A percentile compares a stretch with the other conserved stretches of the same genome.
Conservation (phyloP, 1,140 invertebrate genomes). For the Maniola jurtina region DNA sequence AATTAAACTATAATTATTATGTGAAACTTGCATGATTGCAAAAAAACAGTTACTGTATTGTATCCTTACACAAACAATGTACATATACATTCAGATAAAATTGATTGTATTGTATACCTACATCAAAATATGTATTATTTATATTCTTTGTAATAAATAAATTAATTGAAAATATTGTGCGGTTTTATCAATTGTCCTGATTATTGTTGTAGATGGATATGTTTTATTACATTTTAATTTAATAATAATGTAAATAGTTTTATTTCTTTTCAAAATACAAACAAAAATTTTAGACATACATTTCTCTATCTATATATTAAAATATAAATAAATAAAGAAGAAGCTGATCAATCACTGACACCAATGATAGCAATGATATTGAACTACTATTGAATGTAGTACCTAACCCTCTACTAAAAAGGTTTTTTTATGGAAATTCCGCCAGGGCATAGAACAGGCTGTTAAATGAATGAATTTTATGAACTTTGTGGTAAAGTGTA, state of each 20-base stretch:
- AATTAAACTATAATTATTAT: conserved; percentile 30
- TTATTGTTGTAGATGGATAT: conserved; percentile 9
- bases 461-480: no score
- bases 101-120: conserved; percentile 33
- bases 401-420: no score
- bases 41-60: conserved; percentile 25
- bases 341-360: no score
- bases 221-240: conserved; percentile 14
- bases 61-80: conserved; percentile 23
- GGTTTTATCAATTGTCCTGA: conserved; percentile 29
- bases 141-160: conserved; percentile 67
- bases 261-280: background rate
- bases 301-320: no score
- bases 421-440: no score
- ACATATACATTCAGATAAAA: conserved; percentile 31
- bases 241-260: conserved; percentile 6
- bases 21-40: conserved; percentile 25
- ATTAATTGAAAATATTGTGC: conserved; percentile 42
- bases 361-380: no score
- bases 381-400: no score
- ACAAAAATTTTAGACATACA: no score
- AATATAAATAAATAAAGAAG: no score
- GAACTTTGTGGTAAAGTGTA: no score
- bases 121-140: conserved; percentile 63
- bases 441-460: no score